These are phyloP conservation scores for Antheraea pernyi DNA, from an alignment of 1,140 invertebrate species.

Conservation along the genomic window DNA sequence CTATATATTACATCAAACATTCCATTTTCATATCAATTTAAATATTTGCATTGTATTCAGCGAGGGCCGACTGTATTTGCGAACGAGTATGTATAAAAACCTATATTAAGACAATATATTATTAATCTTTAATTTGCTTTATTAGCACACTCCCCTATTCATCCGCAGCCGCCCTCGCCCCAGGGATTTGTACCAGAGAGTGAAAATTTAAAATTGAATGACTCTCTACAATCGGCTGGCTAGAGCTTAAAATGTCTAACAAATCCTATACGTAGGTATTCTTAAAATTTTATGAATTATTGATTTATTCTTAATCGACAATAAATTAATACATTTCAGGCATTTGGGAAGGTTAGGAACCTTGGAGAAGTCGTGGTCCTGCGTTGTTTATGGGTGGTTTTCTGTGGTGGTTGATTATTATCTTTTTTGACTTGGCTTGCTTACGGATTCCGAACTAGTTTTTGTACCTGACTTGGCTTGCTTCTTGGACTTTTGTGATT, in stretches of 20 bases:
- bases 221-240: constrained; percentile 52
- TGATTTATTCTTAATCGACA: neutral
- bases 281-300: neutral
- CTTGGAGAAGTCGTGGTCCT: too few species aligned
- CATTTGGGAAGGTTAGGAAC: too few species aligned
- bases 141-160: constrained; percentile 66
- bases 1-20: neutral
- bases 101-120: constrained; percentile 75
- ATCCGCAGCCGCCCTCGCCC: constrained; percentile 43
- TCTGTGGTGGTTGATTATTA: too few species aligned
- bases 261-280: neutral
- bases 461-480: too few species aligned
- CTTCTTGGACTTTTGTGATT: too few species aligned
- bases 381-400: too few species aligned
- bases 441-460: too few species aligned
- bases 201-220: constrained; percentile 77
- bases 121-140: constrained; percentile 79
- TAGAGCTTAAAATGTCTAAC: constrained; percentile 42
- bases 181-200: constrained; percentile 59
- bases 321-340: neutral
- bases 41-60: constrained; percentile 55
- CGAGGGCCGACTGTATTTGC: constrained; percentile 60
- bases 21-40: constrained; percentile 34
- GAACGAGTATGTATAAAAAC: constrained; percentile 62
- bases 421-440: too few species aligned